Percentiles rank a stretch among this genome's conserved stretches.
Evolutionary conservation across 2,888 invertebrate genomes (phyloP).

Genomic region (Polydrusus cervinus): DNA sequence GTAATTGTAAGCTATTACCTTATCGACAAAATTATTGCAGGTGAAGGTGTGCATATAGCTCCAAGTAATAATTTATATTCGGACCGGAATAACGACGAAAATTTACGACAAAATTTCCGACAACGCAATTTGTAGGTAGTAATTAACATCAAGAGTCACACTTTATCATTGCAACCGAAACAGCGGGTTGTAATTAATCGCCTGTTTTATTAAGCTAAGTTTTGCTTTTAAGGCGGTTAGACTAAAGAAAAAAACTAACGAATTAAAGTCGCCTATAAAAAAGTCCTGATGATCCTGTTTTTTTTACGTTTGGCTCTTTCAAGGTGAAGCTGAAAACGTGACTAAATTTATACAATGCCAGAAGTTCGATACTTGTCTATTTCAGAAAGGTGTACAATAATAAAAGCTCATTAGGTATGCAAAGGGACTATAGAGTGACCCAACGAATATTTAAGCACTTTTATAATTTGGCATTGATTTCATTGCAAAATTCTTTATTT

Average conservation of each 20-base stretch:
- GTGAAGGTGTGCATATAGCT: conserved; percentile 25
- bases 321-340: too few species aligned
- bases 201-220: conserved; percentile 55
- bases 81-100: conserved; percentile 50
- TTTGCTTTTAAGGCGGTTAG: conserved; percentile 21
- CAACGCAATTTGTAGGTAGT: conserved; percentile 66
- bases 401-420: too few species aligned
- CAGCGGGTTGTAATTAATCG: conserved; percentile 61
- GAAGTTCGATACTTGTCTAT: too few species aligned
- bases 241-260: neutral
- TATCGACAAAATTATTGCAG: conserved; percentile 29
- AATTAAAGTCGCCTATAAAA: neutral
- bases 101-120: conserved; percentile 65
- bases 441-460: too few species aligned
- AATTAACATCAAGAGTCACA: conserved; percentile 65
- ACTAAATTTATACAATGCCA: too few species aligned
- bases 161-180: conserved; percentile 61
- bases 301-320: too few species aligned
- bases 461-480: too few species aligned
- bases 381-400: too few species aligned
- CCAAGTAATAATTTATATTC: conserved; percentile 49
- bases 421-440: too few species aligned
- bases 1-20: conserved; percentile 8
- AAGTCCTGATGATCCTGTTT: too few species aligned
- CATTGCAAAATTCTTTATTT: too few species aligned